Conservation (phyloP, 2,888 invertebrate species). For the Scelioninae gen. 1 region DNA sequence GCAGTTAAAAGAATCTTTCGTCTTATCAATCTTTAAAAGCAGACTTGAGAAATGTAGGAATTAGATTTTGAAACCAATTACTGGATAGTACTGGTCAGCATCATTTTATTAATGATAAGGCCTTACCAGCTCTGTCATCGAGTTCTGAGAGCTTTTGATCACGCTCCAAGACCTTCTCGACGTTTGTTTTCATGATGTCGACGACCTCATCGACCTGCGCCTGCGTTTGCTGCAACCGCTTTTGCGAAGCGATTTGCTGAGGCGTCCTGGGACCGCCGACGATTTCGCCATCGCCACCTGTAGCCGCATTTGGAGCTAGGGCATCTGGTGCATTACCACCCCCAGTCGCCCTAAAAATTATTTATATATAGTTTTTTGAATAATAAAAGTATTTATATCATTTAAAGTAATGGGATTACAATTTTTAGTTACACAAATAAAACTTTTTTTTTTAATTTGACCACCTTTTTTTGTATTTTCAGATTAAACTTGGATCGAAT, state of each 20-base stretch:
- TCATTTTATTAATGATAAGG: slow-evolving; percentile 8
- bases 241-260: slow-evolving; percentile 93
- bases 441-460: too few species aligned
- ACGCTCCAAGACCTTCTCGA: slow-evolving; percentile 97
- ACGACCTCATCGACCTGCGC: slow-evolving; percentile 95
- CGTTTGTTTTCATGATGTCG: slow-evolving; percentile 97
- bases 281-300: slow-evolving; percentile 90
- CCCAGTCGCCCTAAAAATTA: slow-evolving; percentile 87
- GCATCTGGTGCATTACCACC: slow-evolving; percentile 88
- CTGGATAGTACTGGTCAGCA: slow-evolving; percentile 1
- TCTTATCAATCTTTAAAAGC: too few species aligned
- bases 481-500: too few species aligned
- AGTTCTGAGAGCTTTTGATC: slow-evolving; percentile 98
- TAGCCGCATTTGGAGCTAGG: slow-evolving; percentile 87
- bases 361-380: neutral
- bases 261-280: slow-evolving; percentile 95
- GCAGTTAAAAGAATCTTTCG: too few species aligned
- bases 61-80: too few species aligned
- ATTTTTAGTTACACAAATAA: too few species aligned
- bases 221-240: slow-evolving; percentile 92
- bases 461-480: too few species aligned
- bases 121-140: slow-evolving; percentile 93
- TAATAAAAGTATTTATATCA: neutral
- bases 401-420: neutral
- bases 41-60: too few species aligned